A percentile compares a stretch with the other conserved stretches of the same genome.
Conservation (phyloP, 2,113 vertebrate genomes). For the Macrotis lagotis region DNA sequence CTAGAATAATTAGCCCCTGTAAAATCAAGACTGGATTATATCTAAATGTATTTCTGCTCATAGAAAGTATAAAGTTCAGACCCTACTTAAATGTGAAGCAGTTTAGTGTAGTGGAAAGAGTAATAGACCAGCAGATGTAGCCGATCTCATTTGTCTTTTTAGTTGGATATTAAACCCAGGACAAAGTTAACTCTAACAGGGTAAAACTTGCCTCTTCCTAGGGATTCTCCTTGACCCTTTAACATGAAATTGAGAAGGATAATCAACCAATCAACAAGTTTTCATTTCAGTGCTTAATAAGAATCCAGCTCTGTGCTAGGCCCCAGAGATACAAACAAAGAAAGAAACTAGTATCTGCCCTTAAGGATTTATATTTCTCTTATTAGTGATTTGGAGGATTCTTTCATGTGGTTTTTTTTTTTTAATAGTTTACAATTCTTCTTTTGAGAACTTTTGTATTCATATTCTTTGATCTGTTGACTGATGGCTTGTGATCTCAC, state of each 20-base stretch:
- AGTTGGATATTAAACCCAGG: neutral
- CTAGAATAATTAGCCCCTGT: slow-evolving; percentile 24
- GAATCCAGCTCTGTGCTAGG: neutral
- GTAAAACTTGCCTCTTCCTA: neutral
- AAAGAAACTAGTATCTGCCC: no score
- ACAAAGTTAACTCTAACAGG: neutral
- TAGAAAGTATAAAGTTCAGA: slow-evolving; percentile 12
- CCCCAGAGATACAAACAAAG: no score
- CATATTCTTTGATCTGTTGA: neutral
- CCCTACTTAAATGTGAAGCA: neutral
- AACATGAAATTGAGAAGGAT: neutral
- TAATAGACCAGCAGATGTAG: neutral
- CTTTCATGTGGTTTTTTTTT: neutral
- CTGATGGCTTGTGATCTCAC: neutral
- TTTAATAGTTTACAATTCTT: neutral
- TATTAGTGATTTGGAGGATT: neutral
- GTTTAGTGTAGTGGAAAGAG: neutral
- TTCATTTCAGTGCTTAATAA: neutral
- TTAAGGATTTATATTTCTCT: neutral
- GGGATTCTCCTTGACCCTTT: neutral
- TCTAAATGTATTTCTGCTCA: slow-evolving; percentile 28
- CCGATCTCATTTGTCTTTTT: neutral
- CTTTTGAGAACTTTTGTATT: neutral
- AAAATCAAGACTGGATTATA: neutral
- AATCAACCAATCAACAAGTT: neutral